phyloP scores from a whole-genome alignment of 2,113 vertebrate species.

The Xiphorhynchus elegans region DNA sequence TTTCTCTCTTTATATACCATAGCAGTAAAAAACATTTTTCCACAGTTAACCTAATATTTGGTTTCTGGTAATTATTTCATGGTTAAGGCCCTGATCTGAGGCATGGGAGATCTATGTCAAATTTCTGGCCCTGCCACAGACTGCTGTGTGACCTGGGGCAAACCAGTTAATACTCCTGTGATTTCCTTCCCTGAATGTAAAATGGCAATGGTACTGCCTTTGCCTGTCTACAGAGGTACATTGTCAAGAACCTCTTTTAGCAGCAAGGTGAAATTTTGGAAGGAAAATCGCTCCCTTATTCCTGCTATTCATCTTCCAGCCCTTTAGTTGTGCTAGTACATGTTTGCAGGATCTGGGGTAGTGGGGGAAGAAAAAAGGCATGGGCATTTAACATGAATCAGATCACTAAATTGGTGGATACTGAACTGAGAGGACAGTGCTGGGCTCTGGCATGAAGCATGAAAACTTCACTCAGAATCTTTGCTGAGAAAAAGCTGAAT shows the following conservation, averaged over 20 bases:
- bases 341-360: not conserved
- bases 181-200: not conserved
- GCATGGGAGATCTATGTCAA: not conserved
- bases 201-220: not conserved
- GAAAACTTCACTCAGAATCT: not conserved
- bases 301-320: not conserved
- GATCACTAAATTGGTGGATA: not conserved
- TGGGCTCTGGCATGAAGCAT: not conserved
- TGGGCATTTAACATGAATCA: not conserved
- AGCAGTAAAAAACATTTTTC: not conserved
- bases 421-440: not conserved
- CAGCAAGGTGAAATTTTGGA: not conserved
- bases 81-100: not conserved
- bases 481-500: not conserved
- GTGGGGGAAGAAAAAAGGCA: fast-evolving
- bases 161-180: not conserved
- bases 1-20: not conserved
- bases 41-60: not conserved
- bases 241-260: not conserved
- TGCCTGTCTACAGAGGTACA: not conserved
- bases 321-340: not conserved
- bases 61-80: not conserved
- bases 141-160: not conserved
- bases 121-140: not conserved
- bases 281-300: not conserved